A percentile compares a stretch with the other conserved stretches of the same genome.
Evolutionary conservation across 2,797 vertebrate species (phyloP).

Genomic region (Sylvilagus floridanus): DNA sequence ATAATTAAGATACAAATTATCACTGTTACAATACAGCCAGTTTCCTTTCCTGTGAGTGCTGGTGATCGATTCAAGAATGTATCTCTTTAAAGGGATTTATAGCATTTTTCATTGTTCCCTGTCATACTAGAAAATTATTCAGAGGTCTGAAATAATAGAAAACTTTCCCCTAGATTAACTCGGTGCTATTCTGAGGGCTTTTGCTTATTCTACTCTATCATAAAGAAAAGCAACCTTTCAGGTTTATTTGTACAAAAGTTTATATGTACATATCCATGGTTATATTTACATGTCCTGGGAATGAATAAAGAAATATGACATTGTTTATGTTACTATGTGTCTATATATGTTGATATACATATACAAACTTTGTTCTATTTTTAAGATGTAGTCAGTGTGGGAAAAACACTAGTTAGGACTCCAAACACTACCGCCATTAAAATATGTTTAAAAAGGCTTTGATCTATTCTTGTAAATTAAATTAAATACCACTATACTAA

Average conservation of each 20-base stretch:
- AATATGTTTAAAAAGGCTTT: neutral
- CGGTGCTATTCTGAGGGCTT: constrained; percentile 11
- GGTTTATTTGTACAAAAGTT: neutral
- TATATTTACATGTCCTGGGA: neutral
- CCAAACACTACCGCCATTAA: neutral
- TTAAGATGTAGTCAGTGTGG: neutral
- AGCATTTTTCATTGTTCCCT: constrained; percentile 46
- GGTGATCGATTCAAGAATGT: constrained; percentile 63
- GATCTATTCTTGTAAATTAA: constrained; percentile 9
- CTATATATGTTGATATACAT: no score
- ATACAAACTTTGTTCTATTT: neutral
- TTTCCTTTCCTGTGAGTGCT: constrained; percentile 80
- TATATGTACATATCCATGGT: neutral
- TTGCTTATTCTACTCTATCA: neutral
- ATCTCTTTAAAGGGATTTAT: constrained; percentile 74
- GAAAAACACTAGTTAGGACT: neutral
- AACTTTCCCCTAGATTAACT: constrained; percentile 2
- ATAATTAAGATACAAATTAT: constrained; percentile 88
- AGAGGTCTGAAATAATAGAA: constrained; percentile 61
- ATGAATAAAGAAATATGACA: neutral
- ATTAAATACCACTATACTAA: constrained; percentile 29
- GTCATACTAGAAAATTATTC: constrained; percentile 60
- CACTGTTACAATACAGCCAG: constrained; percentile 78
- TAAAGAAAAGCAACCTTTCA: neutral
- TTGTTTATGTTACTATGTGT: neutral